Conservation (phyloP, 2,113 vertebrate species). For the Murina feae region DNA sequence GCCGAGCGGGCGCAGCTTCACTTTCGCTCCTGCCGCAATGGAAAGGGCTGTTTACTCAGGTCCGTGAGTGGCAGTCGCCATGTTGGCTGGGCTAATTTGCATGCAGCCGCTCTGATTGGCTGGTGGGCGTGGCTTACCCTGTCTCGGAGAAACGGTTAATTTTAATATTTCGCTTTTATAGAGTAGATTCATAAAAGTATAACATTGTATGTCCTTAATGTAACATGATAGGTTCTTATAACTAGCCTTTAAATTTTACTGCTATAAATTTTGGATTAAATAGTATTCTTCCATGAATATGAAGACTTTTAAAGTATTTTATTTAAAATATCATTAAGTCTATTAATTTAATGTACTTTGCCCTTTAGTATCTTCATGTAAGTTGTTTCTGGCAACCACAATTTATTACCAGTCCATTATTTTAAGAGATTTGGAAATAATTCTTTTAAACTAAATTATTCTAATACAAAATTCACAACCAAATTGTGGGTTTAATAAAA, state of each 20-base stretch:
- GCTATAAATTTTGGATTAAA: background rate
- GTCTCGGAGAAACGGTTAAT: too few relatives aligned
- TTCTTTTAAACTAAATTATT: background rate
- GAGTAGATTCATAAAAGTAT: background rate
- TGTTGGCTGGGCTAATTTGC: too few relatives aligned
- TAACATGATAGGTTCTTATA: background rate
- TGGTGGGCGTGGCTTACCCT: too few relatives aligned
- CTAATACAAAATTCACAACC: background rate
- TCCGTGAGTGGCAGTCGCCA: too few relatives aligned
- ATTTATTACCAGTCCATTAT: background rate
- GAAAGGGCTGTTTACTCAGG: too few relatives aligned
- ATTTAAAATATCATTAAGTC: slow-evolving; percentile 23
- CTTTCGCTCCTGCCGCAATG: too few relatives aligned
- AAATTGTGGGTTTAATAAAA: background rate
- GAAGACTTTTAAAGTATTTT: background rate
- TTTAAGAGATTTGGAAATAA: background rate
- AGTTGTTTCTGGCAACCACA: background rate
- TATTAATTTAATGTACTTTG: background rate
- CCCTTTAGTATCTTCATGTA: background rate
- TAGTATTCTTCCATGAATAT: slow-evolving; percentile 19
- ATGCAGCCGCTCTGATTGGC: too few relatives aligned
- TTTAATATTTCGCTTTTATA: too few relatives aligned
- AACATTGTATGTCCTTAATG: background rate
- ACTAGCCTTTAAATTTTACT: slow-evolving; percentile 14
- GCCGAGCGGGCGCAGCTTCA: too few relatives aligned